phyloP scores from a whole-genome alignment of 2,797 vertebrate genomes.

The Diplodus sargus region DNA sequence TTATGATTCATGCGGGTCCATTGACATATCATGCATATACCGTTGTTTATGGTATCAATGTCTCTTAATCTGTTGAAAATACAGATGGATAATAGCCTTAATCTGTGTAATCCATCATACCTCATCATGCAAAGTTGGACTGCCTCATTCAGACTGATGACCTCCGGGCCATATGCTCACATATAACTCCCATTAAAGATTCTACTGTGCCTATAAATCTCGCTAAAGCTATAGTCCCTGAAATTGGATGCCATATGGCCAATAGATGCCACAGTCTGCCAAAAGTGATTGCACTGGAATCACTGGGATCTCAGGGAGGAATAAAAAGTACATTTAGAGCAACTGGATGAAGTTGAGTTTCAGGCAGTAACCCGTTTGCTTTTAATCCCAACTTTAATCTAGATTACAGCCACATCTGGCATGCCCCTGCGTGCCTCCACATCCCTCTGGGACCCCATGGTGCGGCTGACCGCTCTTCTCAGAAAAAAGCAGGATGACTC shows the following conservation, averaged over 20 bases:
- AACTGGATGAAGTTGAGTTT: slow-evolving; percentile 50
- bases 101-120: slow-evolving; percentile 52
- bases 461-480: slow-evolving; percentile 26
- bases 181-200: slow-evolving; percentile 20
- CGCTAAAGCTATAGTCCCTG: slow-evolving; percentile 1
- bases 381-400: slow-evolving; percentile 79
- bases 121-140: slow-evolving; percentile 34
- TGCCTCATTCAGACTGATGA: slow-evolving; percentile 23
- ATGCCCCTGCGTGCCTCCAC: slow-evolving; percentile 36
- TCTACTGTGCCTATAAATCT: slow-evolving; percentile 28
- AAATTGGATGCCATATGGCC: slow-evolving; percentile 50
- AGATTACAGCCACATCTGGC: slow-evolving; percentile 80
- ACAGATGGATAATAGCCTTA: slow-evolving; percentile 44
- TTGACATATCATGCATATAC: slow-evolving; percentile 4
- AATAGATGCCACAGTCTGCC: not conserved
- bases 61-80: slow-evolving; percentile 8
- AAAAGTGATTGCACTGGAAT: slow-evolving; percentile 25
- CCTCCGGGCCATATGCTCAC: slow-evolving; percentile 36
- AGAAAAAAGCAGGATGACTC: slow-evolving; percentile 32
- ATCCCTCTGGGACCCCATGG: slow-evolving; percentile 32
- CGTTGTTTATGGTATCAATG: slow-evolving; percentile 14
- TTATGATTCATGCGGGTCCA: slow-evolving; percentile 4
- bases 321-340: slow-evolving; percentile 37
- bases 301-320: slow-evolving; percentile 10
- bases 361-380: slow-evolving; percentile 25